phyloP scores from a whole-genome alignment of 2,888 invertebrate genomes.

The Drosophila koepferae region DNA sequence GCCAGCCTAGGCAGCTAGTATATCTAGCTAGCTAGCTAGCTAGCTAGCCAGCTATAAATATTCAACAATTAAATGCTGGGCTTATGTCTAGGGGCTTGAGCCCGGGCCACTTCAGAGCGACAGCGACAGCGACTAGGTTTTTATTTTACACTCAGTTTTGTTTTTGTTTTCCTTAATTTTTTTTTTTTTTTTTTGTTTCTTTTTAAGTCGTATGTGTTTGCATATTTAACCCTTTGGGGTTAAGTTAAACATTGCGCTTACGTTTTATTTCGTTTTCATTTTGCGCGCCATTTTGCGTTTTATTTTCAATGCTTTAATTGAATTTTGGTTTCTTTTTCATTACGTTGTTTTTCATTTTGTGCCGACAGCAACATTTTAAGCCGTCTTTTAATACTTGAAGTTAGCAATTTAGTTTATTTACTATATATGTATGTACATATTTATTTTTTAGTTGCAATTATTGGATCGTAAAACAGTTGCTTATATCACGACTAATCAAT shows the following conservation, averaged over 20 bases:
- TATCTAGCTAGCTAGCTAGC: conserved; percentile 40
- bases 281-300: conserved; percentile 47
- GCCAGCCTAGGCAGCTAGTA: conserved; percentile 16
- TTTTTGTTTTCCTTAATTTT: conserved; percentile 2
- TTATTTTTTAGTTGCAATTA: conserved; percentile 15
- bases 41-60: conserved; percentile 61
- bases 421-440: neutral
- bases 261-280: conserved; percentile 60
- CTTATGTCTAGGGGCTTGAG: conserved; percentile 36
- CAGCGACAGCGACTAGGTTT: conserved; percentile 15
- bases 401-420: conserved; percentile 4
- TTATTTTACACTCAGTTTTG: conserved; percentile 15
- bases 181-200: neutral
- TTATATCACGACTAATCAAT: conserved; percentile 53
- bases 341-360: neutral
- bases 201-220: conserved; percentile 53
- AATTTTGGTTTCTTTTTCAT: conserved; percentile 8
- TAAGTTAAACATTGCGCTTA: conserved; percentile 77
- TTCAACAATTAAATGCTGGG: conserved; percentile 69
- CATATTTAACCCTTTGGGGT: conserved; percentile 76
- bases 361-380: conserved; percentile 6
- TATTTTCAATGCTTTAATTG: conserved; percentile 25
- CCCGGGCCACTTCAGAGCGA: conserved; percentile 36
- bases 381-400: conserved; percentile 18
- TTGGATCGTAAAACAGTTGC: conserved; percentile 34